phyloP scores from a whole-genome alignment of 2,797 vertebrate genomes.

The Centropyge bicolor region DNA sequence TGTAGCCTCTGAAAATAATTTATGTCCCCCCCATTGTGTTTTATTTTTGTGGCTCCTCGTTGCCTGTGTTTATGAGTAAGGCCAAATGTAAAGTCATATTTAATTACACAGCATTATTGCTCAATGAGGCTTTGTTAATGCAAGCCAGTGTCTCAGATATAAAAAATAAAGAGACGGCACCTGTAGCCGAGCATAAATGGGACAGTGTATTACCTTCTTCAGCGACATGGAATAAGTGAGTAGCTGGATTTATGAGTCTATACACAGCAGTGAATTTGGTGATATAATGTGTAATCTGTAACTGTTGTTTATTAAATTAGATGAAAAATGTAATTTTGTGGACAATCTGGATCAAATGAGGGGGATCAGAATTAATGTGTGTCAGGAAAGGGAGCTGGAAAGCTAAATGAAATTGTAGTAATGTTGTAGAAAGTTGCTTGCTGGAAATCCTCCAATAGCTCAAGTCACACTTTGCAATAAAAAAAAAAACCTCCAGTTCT shows the following conservation, averaged over 20 bases:
- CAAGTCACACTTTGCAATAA: conserved; percentile 44
- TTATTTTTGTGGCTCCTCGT: conserved; percentile 57
- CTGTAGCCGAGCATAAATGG: conserved; percentile 52
- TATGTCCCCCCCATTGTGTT: conserved; percentile 53
- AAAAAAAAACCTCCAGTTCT: conserved; percentile 47
- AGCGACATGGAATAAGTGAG: conserved; percentile 11
- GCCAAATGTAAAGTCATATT: conserved; percentile 74
- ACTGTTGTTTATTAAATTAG: conserved; percentile 12
- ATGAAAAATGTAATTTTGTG: neutral
- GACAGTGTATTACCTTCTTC: conserved; percentile 9
- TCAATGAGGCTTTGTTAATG: conserved; percentile 71
- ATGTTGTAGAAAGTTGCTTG: conserved; percentile 22
- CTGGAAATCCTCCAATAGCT: conserved; percentile 15
- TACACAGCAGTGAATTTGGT: conserved; percentile 16
- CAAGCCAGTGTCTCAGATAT: conserved; percentile 57
- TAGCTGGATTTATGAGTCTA: conserved; percentile 22
- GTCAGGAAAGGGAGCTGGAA: conserved; percentile 12
- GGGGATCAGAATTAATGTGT: conserved; percentile 31
- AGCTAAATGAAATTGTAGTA: neutral
- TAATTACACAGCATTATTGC: conserved; percentile 70
- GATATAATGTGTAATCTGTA: conserved; percentile 1
- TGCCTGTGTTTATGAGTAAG: conserved; percentile 63
- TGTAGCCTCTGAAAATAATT: conserved; percentile 59
- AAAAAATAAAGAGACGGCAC: conserved; percentile 62
- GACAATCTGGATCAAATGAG: conserved; percentile 26